Percentiles rank a stretch among this genome's conserved stretches.
These are phyloP conservation scores for Euplexia lucipara DNA, from an alignment of 2,888 invertebrate species.

Conservation along the genomic window DNA sequence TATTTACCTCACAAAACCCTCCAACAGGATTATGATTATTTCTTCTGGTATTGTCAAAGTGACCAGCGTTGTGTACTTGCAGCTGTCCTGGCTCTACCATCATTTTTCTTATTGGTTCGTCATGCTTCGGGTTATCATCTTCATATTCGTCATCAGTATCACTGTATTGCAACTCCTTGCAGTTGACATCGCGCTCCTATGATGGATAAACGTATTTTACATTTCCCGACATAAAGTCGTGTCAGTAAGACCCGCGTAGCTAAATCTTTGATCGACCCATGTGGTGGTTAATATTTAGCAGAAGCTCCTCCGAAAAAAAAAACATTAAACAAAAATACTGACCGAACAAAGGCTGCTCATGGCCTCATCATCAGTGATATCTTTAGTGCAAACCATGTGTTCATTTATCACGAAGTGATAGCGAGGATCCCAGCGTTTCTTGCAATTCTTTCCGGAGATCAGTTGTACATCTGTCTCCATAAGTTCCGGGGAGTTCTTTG, in stretches of 20 bases:
- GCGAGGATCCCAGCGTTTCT: slow-evolving; percentile 78
- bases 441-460: slow-evolving; percentile 76
- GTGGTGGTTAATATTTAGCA: too few relatives aligned
- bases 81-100: slow-evolving; percentile 61
- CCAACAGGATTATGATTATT: slow-evolving; percentile 66
- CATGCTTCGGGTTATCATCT: slow-evolving; percentile 42
- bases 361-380: slow-evolving; percentile 67
- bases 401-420: slow-evolving; percentile 83
- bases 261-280: too few relatives aligned
- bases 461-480: slow-evolving; percentile 77
- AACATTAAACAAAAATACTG: slow-evolving; percentile 45
- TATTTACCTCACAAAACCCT: slow-evolving; percentile 84
- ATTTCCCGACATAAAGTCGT: too few relatives aligned
- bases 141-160: slow-evolving; percentile 63
- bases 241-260: too few relatives aligned
- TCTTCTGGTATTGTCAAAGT: slow-evolving; percentile 66
- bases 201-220: not conserved
- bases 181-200: slow-evolving; percentile 79
- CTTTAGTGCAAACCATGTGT: slow-evolving; percentile 82
- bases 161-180: slow-evolving; percentile 78
- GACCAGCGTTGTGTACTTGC: slow-evolving; percentile 69
- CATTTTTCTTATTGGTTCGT: slow-evolving; percentile 44
- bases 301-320: too few relatives aligned
- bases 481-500: slow-evolving; percentile 73
- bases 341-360: slow-evolving; percentile 75